Base-by-base conservation (phyloP, 2,888 invertebrate species). In the Phorcus lineatus region DNA sequence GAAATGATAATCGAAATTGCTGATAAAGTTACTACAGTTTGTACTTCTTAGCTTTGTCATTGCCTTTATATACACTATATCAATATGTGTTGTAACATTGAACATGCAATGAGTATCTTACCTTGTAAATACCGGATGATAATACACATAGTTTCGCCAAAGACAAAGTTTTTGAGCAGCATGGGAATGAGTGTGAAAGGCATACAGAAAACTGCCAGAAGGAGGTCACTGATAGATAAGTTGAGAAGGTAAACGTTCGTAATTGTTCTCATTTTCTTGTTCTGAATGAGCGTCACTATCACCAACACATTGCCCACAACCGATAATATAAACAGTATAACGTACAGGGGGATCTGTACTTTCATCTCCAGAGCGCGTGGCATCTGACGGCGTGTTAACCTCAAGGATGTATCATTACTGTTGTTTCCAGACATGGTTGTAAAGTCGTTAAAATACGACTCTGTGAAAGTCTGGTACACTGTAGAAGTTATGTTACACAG, bases 131-230 rank as follows among this genome's bases (percentile, higher is more conserved):
- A 96, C 13, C 96, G 95, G 81, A 96, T 94, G 84, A 96, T 93
- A 90, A 95, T 95, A 94, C 96, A 96, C 94, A 96, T 95, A 82
- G 95, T 93, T 88, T 95, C 95, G 17, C 96, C 97, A 88, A 96
- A 96, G 86, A 96, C 95, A 92, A 96, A 96, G 91, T 96, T 95
- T 83, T 95, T 93, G 82, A 96, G 93, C 62, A 96, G 93, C 6
- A 95, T 94, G 6, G 96, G 96, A 40, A 95, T 95, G 55, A 96
- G 94, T 0, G 96, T 96, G 88, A 96, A 95, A 0, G 96, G 96
- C 94, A 97, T 95, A 90, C 97, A 97, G 92, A 97, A 96, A 0
- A 97, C 96, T 0, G 96, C 96, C 67, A 97, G 94, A 66, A 97
- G 94, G 81, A 97, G 94, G 91, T 97, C 97, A 74, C 95, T 95